Evolutionary conservation across 2,797 vertebrate species (phyloP).

Genomic region (Anguilla pacifica): DNA sequence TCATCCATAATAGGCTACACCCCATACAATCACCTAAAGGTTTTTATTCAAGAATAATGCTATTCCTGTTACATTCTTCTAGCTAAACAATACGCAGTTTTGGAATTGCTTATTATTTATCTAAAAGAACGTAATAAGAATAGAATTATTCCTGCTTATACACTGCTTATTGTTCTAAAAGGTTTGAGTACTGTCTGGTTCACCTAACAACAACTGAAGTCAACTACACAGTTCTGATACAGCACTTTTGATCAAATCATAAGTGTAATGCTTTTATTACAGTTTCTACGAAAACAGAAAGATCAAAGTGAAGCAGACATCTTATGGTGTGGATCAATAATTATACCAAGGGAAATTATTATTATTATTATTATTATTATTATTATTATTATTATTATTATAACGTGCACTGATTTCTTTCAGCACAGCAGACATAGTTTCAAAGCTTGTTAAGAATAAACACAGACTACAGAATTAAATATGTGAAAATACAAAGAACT

Average conservation of each 20-base stretch:
- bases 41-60: background rate
- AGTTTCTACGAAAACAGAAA: background rate
- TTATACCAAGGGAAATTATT: background rate
- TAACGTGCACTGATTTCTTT: background rate
- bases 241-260: background rate
- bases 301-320: background rate
- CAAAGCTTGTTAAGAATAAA: background rate
- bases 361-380: background rate
- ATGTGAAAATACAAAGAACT: background rate
- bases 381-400: conserved; percentile 12
- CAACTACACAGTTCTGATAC: background rate
- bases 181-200: background rate
- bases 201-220: background rate
- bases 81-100: background rate
- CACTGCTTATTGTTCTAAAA: background rate
- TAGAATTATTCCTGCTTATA: too few species aligned
- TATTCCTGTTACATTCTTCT: background rate
- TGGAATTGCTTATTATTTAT: too few species aligned
- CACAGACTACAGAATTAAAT: background rate
- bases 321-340: background rate
- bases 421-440: background rate
- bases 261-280: background rate
- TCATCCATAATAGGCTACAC: background rate
- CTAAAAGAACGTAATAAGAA: too few species aligned
- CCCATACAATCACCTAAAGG: background rate